phyloP scores from a whole-genome alignment of 2,113 vertebrate species.

The Eclectus roratus region DNA sequence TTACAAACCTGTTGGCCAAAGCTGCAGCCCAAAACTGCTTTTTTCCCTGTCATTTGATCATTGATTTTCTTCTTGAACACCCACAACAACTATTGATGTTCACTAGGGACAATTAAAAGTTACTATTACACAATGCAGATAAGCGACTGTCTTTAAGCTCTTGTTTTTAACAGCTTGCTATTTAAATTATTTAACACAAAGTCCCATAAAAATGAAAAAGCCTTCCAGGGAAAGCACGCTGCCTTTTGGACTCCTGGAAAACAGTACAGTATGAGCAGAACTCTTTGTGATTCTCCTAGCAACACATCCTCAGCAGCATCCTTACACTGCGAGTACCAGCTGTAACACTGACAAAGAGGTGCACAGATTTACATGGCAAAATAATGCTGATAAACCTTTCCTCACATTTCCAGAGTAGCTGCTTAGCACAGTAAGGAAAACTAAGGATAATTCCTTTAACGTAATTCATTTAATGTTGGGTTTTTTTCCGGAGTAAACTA shows the following conservation, averaged over 20 bases:
- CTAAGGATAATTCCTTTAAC: neutral
- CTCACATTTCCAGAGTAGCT: neutral
- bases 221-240: neutral
- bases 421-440: neutral
- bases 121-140: neutral
- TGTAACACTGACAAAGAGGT: neutral
- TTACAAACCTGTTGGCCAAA: neutral
- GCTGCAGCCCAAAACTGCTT: neutral
- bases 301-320: constrained; percentile 28
- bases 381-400: neutral
- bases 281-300: constrained; percentile 17
- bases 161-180: neutral
- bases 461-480: neutral
- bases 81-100: neutral
- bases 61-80: neutral
- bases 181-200: constrained; percentile 44
- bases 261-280: neutral
- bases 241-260: constrained; percentile 13
- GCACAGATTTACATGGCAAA: neutral
- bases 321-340: neutral
- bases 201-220: constrained; percentile 38
- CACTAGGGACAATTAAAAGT: neutral
- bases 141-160: neutral
- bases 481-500: neutral
- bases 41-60: neutral